Evolutionary conservation across 2,797 vertebrate genomes (phyloP), one percentile per base, ranked within the genome.

Genomic region (Bothrops alternatus): DNA sequence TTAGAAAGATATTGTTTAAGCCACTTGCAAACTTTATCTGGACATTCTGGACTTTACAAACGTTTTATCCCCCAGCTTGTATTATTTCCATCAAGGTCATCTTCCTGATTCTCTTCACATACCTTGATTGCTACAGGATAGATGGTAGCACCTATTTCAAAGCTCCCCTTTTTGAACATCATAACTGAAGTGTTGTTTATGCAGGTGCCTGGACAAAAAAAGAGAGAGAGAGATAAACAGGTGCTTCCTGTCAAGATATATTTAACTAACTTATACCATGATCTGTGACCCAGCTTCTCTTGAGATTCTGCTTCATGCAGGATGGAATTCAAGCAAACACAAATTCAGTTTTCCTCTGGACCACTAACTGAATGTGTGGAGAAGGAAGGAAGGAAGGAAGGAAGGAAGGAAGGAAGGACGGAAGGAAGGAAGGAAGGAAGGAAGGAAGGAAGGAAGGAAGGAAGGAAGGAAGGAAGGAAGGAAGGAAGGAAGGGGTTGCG

Each of bases 151-250:
- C 98, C 99, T 11, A 99, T 99, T 96, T 99, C 99, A 97, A 99
- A 99, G 96, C 99, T 99, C 93, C 99, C 99, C 92, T 99, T 99
- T 97, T 99, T 99, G 95, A 99, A 99, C 99, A 99, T 99, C 99
- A 99, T 99, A 93, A 99, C 99, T 0, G 99, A 99, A 6, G 99
- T 99, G 95, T 99, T 99, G 96, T 99, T 99, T 96, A 99, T 97
- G 94, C 99, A 99, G 90, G 99, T 99, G 93, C 99, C 99, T 99
- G 96, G 63, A 8, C 94, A 73, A 88, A 90, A 93, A 55, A 87
- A 93, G 11, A 65, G 6, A 94, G 91, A 94, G 4, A 0, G 88
- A 18, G 89, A 13, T 13, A 47, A 50, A 56, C 50, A 28, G 4
- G 20, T 78, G 73, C 73, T 78, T 78, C 73, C 20, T 42, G 3